Evolutionary conservation across 2,888 invertebrate species (phyloP), one percentile per base, ranked within the genome.

Genomic region (Ophion ellenae): DNA sequence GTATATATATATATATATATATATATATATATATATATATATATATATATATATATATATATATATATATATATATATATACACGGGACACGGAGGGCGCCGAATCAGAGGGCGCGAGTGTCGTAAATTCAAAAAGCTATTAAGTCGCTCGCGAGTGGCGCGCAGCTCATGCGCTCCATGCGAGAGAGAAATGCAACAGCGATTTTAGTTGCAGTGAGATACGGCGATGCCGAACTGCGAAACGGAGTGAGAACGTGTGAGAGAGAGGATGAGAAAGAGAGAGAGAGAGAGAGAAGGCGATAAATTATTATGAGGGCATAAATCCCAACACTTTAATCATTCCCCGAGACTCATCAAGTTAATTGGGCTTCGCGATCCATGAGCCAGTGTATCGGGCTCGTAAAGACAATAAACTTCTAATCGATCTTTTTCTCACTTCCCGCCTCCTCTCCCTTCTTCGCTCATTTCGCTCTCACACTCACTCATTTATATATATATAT

Each of bases 101-200:
- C 70, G 73, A 76, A 81, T 57, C 71, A 70, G 64, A 76, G 83
- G 77, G 81, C 81, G 77, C 75, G 70, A 74, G 66, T 75, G 74
- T 87, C 87, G 87, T 87, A 87, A 87, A 87, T 87, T 86, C 86
- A 87, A 86, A 87, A 87, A 87, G 86, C 87, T 87, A 87, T 87
- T 87, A 87, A 86, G 83, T 76, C 63, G 83, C 86, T 70, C 79
- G 81, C 77, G 70, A 76, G 83, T 61, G 75, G 70, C 80, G 70
- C 82, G 75, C 84, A 77, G 81, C 86, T 84, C 81, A 80, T 78
- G 84, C 87, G 78, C 45, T 67, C 76, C 69, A 74, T 82, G 17
- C 53, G 66, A 69, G 75, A 81, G 81, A 75, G 81, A 86, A 84
- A 79, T 77, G 85, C 84, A 81, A 81, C 81, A 74, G 83, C 63